Evolutionary conservation across 2,113 vertebrate genomes (phyloP), one percentile per base, ranked within the genome.

Genomic region (Phoxinus phoxinus): DNA sequence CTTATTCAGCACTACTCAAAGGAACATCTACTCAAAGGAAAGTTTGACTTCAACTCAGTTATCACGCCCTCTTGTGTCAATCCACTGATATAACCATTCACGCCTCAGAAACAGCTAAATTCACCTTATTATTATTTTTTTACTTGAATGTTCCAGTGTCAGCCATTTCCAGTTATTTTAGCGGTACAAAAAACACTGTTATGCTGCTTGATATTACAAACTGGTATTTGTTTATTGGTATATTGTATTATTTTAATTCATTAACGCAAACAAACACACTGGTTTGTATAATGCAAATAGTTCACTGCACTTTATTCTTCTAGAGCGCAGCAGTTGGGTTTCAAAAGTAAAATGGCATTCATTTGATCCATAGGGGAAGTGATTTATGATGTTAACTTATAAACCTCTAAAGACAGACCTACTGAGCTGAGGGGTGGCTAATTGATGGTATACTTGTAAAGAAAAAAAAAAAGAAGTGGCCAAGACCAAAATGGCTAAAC

Each of bases 61-160:
- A 82, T 35, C 46, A 72, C 79, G 80, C 88, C 88, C 85, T 87
- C 88, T 89, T 85, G 88, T 89, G 88, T 78, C 63, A 82, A 27
- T 76, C 41, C 32, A 37, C 27, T 53, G 81, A 53, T 61, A 89
- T 67, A 83, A 74, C n/a, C 41, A 1, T n/a, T 53, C 56, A 61
- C 11, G 48, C 35, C 27, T 25, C 30, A 25, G 37, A 19, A 25
- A 59, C 32, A 23, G 23, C 2, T 30, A 17, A 35, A 37, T 69
- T 32, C 30, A 69, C 17, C 0, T 41, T 10, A 5, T 21, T 71
- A n/a, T 71, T 9, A 32, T 46, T 13, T 15, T 17, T 51, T 48
- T 46, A 71, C 67, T 6, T 9, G 35, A n/a, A n/a, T 12, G 67
- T 12, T 41, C 21, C 21, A 0, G 9, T 71, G 19, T 71, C 9